Evolutionary conservation across 2,888 invertebrate genomes (phyloP).

Genomic region (Hybos culiciformis): DNA sequence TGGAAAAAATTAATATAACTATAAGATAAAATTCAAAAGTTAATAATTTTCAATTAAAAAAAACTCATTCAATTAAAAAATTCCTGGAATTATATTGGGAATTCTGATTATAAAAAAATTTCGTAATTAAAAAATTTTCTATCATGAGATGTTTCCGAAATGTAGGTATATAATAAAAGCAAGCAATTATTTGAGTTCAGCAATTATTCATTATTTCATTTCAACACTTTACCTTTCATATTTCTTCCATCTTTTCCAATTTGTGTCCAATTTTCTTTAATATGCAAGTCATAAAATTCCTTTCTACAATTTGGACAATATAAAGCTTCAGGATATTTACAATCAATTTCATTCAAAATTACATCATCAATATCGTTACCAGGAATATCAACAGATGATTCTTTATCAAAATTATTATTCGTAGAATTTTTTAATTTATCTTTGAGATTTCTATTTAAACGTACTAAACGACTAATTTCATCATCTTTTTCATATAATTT

Average conservation of each 20-base stretch:
- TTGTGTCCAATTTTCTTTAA: conserved; percentile 28
- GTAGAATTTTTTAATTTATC: conserved; percentile 18
- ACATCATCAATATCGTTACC: conserved; percentile 6
- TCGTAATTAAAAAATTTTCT: too few relatives aligned
- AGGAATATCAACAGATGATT: conserved; percentile 13
- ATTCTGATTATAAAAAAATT: too few relatives aligned
- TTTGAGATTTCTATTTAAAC: conserved; percentile 27
- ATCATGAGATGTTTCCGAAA: too few relatives aligned
- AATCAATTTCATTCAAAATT: conserved; percentile 15
- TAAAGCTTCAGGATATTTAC: conserved; percentile 29
- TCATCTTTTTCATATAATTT: conserved; percentile 30
- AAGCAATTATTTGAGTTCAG: too few relatives aligned
- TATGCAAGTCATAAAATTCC: conserved; percentile 33
- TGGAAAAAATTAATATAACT: too few relatives aligned
- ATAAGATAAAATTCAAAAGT: too few relatives aligned
- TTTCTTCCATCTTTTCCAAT: conserved; percentile 24
- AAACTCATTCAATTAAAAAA: too few relatives aligned
- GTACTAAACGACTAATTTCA: conserved; percentile 29
- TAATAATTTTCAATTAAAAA: too few relatives aligned
- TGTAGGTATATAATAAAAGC: too few relatives aligned
- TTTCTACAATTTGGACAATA: conserved; percentile 34
- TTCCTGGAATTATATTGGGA: too few relatives aligned
- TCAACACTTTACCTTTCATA: conserved; percentile 26
- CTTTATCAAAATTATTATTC: conserved; percentile 15
- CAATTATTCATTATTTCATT: neutral